Base-by-base conservation (phyloP, 2,113 vertebrate genomes). In the Tympanuchus pallidicinctus region DNA sequence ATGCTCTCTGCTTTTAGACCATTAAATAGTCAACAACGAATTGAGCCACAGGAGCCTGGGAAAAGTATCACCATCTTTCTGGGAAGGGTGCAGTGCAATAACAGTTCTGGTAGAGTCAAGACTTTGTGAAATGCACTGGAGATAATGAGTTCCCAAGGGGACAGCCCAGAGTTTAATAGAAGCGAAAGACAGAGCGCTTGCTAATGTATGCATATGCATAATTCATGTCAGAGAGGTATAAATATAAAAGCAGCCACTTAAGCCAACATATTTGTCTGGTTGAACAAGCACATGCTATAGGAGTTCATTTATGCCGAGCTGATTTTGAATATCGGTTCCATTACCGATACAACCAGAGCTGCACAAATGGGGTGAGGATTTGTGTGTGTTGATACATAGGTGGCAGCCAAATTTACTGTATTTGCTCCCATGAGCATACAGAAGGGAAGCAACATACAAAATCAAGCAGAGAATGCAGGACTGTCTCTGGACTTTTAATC, bases 141-240 rank as follows among this genome's bases (percentile, higher is more conserved):
- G 86, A 72, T 96, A 97, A 96, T 92, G 92, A 96, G 82, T 18
- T 94, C 94, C 88, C 93, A 34, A 57, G 57, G 38, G 88, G 73
- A 42, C 73, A 88, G 32, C 50, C 82, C 88, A 24, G 72, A 82
- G 74, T 88, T 89, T 43, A 79, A 78, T 16, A 85, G 76, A 40
- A 67, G 59, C 77, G 56, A 66, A 88, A 86, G 72, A 24, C 54
- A 50, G 56, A 65, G 42, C 8, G 1, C 83, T 80, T 67, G 52
- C 94, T 92, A 84, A 95, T 81, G 73, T 11, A 48, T 47, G 64
- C 28, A 30, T 64, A 91, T 95, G 61, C 57, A 95, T 96, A 90
- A 96, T 96, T 96, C 88, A 94, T 93, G 36, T 52, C 42, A 27
- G 60, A 52, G 65, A 56, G 38, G 52, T 91, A 81, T 78, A 91